These are phyloP conservation scores for Cryptocephalus moraei DNA, from an alignment of 2,888 invertebrate species.

Conservation along the genomic window DNA sequence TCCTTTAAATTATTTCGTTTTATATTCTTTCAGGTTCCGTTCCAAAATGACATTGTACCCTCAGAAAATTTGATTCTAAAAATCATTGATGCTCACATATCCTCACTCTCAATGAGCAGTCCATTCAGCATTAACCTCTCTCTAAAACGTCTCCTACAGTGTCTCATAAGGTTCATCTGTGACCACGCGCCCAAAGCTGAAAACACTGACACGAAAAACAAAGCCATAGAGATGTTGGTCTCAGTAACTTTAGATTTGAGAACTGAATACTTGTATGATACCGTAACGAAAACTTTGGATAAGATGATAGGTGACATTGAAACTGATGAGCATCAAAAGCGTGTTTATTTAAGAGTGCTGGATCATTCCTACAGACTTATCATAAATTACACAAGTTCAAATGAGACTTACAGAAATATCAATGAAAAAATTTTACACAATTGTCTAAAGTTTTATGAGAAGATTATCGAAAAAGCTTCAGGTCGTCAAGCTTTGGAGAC, in stretches of 20 bases:
- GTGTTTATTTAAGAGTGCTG: constrained; percentile 52
- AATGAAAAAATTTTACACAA: constrained; percentile 54
- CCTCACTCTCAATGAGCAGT: constrained; percentile 50
- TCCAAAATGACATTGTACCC: constrained; percentile 68
- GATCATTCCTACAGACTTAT: constrained; percentile 57
- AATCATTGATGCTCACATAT: constrained; percentile 57
- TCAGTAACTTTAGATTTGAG: constrained; percentile 68
- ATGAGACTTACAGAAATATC: constrained; percentile 27
- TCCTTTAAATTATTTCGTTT: neutral
- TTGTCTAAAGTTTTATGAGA: constrained; percentile 77
- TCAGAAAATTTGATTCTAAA: constrained; percentile 74
- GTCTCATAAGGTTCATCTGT: constrained; percentile 53
- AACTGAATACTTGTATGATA: constrained; percentile 62
- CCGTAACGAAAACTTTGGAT: constrained; percentile 51
- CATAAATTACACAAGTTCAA: constrained; percentile 45
- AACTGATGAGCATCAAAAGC: constrained; percentile 53
- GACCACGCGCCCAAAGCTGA: constrained; percentile 53
- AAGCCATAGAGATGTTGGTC: constrained; percentile 58
- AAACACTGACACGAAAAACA: constrained; percentile 50
- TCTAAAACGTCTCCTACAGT: constrained; percentile 53
- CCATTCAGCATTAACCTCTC: constrained; percentile 51
- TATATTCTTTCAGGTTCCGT: constrained; percentile 47
- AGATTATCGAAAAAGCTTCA: constrained; percentile 69
- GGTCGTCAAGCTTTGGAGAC: constrained; percentile 74
- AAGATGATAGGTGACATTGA: constrained; percentile 52